Evolutionary conservation across 2,113 vertebrate genomes (phyloP), one percentile per base, ranked within the genome.

Genomic region (Protomyctophum bolini): DNA sequence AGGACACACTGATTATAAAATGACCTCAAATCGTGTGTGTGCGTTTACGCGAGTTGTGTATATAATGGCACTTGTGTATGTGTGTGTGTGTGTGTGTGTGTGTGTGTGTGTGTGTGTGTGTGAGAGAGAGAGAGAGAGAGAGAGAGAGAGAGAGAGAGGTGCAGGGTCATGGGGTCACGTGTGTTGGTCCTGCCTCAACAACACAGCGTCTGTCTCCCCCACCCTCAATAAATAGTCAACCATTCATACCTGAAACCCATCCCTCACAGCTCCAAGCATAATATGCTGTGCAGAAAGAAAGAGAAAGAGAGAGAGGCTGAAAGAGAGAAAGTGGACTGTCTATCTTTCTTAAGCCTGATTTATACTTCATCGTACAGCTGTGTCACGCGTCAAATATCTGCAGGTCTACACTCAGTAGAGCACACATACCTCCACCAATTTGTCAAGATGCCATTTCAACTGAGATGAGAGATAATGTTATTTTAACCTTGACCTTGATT

Each of bases 211-310:
- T 93, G 89, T 93, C 88, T 87, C 89, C 85, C 83, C 88, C 79
- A 68, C 88, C 84, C 79, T 91, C 87, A 92, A 91, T 92, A 92
- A 92, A 93, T 91, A 93, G 90, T 83, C 85, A 82, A 79, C 86
- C 88, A 91, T 93, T 93, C 90, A 93, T 87, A 84, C 82, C 63
- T 51, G 83, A 87, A 87, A 87, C 86, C 86, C 85, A 93, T 92
- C 91, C 91, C 85, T 92, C 88, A 93, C 77, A 83, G 81, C 87
- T 85, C 88, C 88, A 88, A 90, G 81, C 80, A 68, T 87, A 87
- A 85, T 21, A 21, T 54, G n/a, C 76, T 72, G 60, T 8, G 64
- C 69, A 57, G 54, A 82, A 10, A 65, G 63, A 58, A 50, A 63
- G 57, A 6, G 47, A 29, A 7, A 11, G 48, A 51, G 21, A 41